phyloP scores from a whole-genome alignment of 2,113 vertebrate species.

The Geothlypis trichas region DNA sequence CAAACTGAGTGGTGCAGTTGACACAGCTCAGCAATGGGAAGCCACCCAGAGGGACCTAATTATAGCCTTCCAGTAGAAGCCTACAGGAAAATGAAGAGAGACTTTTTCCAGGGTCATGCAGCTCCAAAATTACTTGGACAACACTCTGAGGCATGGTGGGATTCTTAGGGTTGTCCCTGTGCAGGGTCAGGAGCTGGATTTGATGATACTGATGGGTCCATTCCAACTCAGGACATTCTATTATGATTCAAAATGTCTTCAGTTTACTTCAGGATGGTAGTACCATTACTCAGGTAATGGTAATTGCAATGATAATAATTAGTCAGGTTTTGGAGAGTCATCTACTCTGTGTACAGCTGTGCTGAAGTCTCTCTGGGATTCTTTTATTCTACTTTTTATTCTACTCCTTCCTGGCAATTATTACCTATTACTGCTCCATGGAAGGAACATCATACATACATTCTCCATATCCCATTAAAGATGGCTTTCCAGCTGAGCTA shows the following conservation, averaged over 20 bases:
- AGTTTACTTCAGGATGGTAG: not conserved
- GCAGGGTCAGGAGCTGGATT: not conserved
- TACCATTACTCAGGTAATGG: too few species aligned
- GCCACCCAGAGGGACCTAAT: not conserved
- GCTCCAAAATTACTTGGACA: not conserved
- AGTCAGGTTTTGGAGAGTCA: not conserved
- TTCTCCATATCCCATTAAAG: not conserved
- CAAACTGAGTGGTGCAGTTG: not conserved
- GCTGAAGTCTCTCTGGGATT: not conserved
- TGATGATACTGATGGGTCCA: not conserved
- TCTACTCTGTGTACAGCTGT: not conserved
- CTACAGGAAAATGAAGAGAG: not conserved
- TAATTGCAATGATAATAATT: too few species aligned
- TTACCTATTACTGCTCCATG: not conserved
- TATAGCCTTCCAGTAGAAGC: not conserved
- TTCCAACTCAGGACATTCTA: not conserved
- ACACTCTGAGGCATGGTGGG: not conserved
- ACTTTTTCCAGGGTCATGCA: not conserved
- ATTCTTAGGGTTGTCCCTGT: not conserved
- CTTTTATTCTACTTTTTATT: not conserved
- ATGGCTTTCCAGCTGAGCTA: not conserved
- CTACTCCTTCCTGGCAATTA: not conserved
- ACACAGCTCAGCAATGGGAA: not conserved
- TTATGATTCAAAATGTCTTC: not conserved
- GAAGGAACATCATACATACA: not conserved